Base-by-base conservation (phyloP, 2,888 invertebrate species). In the Philhelius pedissequus region DNA sequence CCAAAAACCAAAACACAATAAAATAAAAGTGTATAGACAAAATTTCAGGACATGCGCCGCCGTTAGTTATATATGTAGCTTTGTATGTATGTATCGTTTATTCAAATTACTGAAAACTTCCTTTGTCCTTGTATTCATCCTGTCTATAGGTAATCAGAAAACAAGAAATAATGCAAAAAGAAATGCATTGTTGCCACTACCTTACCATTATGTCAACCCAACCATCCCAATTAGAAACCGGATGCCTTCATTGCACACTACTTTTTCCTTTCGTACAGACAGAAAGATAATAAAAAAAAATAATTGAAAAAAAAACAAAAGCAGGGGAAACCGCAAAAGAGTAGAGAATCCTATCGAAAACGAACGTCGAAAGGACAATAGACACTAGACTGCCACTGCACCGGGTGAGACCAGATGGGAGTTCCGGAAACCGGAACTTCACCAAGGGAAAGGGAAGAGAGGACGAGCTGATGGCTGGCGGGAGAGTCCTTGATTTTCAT, bases 401-500 rank as follows among this genome's bases (percentile, higher is more conserved):
- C 40, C 50, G 52, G 48, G 11, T 1, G 11, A 27, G 15, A 18
- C n/a, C 18, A 48, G 48, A 54, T 3, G 9, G 22, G n/a, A 56
- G 15, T 60, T 20, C 58, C 35, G 73, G 71, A 73, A 78, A n/a
- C 58, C 35, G 73, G 71, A 73, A 78, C 40, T 52, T 38, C 22
- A 15, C 58, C 22, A 18, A 27, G 48, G 40, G 50, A 15, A 64
- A 9, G 60, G 50, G 38, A 68, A 1, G 38, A 56, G 15, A n/a
- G 15, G 54, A n/a, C 20, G 13, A 22, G 20, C 45, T 48, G n/a
- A n/a, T n/a, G 48, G 54, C 66, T 52, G 71, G 66, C 40, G 48
- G 64, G 58, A 60, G 75, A 79, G 75, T 71, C 79, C 75, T 84
- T 84, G 75, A 80, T 84, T 71, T 80, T 76, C 84, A 84, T 80